Percentiles rank a stretch among this genome's conserved stretches.
phyloP scores from a whole-genome alignment of 2,888 invertebrate species.

The Sisyra terminalis region DNA sequence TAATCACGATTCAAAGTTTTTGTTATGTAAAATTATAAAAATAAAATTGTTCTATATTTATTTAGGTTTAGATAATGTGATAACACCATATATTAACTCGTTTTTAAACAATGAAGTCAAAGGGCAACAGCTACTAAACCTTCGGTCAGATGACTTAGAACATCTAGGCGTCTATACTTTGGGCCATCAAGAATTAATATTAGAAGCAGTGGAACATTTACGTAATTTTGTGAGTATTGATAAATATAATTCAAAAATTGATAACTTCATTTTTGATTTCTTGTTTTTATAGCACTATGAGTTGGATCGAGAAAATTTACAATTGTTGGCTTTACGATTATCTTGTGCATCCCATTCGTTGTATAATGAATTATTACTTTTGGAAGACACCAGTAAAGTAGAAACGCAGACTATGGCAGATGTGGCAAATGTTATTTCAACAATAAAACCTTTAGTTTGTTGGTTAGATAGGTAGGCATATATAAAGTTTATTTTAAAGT shows the following conservation, averaged over 20 bases:
- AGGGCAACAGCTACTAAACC: constrained; percentile 65
- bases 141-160: constrained; percentile 78
- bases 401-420: constrained; percentile 70
- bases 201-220: constrained; percentile 84
- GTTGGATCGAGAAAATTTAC: constrained; percentile 79
- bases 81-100: constrained; percentile 62
- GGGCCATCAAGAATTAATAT: constrained; percentile 84
- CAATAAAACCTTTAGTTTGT: constrained; percentile 73
- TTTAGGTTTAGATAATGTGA: constrained; percentile 60
- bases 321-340: constrained; percentile 70
- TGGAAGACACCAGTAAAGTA: constrained; percentile 40
- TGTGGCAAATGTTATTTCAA: constrained; percentile 68
- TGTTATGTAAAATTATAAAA: too few relatives aligned
- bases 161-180: constrained; percentile 70
- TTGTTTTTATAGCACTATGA: constrained; percentile 63
- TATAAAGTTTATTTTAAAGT: constrained; percentile 19
- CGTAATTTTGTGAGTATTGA: constrained; percentile 60
- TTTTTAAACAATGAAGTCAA: constrained; percentile 68
- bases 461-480: constrained; percentile 68
- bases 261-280: neutral
- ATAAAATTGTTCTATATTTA: constrained; percentile 13
- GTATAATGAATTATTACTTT: constrained; percentile 46
- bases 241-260: neutral
- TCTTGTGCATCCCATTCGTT: constrained; percentile 69
- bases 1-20: too few relatives aligned